phyloP scores from a whole-genome alignment of 2,888 invertebrate species.

The Calameuta filiformis region DNA sequence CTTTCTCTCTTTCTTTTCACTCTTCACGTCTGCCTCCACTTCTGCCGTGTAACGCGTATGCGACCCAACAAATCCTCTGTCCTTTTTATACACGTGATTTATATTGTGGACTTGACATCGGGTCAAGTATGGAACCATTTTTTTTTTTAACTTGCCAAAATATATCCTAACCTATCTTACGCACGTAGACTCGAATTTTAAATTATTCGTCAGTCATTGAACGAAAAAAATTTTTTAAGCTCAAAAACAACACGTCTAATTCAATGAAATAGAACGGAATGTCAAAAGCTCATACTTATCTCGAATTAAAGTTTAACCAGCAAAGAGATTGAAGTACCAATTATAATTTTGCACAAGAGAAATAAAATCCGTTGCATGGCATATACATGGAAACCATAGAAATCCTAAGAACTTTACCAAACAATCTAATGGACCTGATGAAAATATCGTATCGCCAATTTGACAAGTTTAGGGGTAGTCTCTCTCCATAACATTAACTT shows the following conservation, averaged over 20 bases:
- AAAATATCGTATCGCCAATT: background rate
- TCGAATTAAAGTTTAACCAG: background rate
- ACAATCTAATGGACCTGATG: background rate
- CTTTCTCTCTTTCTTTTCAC: background rate
- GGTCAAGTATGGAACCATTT: background rate
- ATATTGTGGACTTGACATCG: background rate
- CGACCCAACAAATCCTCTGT: background rate
- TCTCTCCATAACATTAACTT: background rate
- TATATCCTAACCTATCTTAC: background rate
- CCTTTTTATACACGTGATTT: background rate
- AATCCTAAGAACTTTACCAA: background rate
- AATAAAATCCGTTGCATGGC: background rate
- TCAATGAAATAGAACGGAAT: background rate
- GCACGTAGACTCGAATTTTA: background rate
- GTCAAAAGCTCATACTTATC: background rate
- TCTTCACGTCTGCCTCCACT: background rate
- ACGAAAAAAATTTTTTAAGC: background rate
- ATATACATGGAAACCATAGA: background rate
- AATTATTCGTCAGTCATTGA: background rate
- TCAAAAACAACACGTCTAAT: background rate
- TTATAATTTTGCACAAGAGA: background rate
- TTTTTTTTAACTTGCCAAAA: background rate
- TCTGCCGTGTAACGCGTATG: background rate
- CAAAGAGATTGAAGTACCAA: background rate
- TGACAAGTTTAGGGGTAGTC: background rate